Percentiles rank a stretch among this genome's conserved stretches.
These are phyloP conservation scores for Spodoptera litura DNA, from an alignment of 1,140 invertebrate genomes.

Conservation along the genomic window DNA sequence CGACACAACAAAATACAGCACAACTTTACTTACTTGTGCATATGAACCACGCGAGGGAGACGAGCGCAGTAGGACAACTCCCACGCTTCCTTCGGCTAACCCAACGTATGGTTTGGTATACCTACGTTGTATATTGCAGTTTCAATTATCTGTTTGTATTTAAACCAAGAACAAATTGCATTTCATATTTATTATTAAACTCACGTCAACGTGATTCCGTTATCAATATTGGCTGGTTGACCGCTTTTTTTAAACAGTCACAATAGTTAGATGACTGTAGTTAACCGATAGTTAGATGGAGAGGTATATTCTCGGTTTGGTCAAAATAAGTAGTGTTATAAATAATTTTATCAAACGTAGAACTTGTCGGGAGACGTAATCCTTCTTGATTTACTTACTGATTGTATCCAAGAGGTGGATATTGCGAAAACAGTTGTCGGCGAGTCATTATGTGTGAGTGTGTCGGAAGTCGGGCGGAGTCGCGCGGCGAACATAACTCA, in stretches of 20 bases:
- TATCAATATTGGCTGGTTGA: too few species aligned
- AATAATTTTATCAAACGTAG: background rate
- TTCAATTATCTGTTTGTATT: too few species aligned
- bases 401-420: conserved; percentile 1
- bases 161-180: background rate
- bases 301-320: too few species aligned
- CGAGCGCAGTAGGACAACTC: background rate
- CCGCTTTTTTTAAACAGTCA: too few species aligned
- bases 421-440: conserved; percentile 39
- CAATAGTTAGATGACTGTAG: too few species aligned
- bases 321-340: background rate
- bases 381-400: background rate
- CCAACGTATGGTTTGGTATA: too few species aligned
- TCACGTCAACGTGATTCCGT: background rate
- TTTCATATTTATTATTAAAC: background rate
- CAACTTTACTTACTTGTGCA: conserved; percentile 12
- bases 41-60: background rate
- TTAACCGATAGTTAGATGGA: too few species aligned
- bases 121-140: too few species aligned
- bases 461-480: conserved; percentile 35
- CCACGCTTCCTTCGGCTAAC: background rate
- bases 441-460: conserved; percentile 39
- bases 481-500: conserved; percentile 36
- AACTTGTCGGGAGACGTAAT: background rate
- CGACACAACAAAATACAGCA: conserved; percentile 24